Evolutionary conservation across 1,140 invertebrate species (phyloP).

Genomic region (Lineus longissimus): DNA sequence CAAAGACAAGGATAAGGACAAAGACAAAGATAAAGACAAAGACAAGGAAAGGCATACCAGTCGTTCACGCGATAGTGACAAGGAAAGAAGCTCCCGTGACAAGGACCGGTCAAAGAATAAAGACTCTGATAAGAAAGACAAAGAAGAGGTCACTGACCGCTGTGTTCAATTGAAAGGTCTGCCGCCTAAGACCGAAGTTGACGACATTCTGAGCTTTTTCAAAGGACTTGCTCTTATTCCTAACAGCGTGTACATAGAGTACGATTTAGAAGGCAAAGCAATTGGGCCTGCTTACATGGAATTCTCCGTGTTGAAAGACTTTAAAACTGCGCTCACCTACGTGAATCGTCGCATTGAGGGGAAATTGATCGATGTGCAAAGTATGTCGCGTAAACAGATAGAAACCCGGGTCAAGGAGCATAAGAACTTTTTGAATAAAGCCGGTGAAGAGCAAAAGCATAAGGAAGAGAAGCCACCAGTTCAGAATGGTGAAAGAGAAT

Average conservation of each 20-base stretch:
- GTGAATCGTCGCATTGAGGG: slow-evolving; percentile 37
- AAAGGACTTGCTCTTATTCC: slow-evolving; percentile 22
- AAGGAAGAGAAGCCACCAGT: background rate
- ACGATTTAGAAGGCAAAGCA: slow-evolving; percentile 59
- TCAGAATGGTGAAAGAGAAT: background rate
- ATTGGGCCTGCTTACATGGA: slow-evolving; percentile 67
- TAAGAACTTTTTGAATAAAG: slow-evolving; percentile 7
- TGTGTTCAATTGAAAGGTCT: slow-evolving; percentile 25
- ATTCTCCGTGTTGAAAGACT: slow-evolving; percentile 67
- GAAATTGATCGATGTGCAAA: slow-evolving; percentile 33
- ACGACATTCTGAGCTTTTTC: slow-evolving; percentile 33
- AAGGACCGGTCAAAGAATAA: too few species aligned
- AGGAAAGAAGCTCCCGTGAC: too few species aligned
- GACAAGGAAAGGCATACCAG: background rate
- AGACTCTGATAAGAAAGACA: too few species aligned
- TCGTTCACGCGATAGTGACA: too few species aligned
- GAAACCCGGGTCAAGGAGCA: slow-evolving; percentile 14
- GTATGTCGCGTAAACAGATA: slow-evolving; percentile 24
- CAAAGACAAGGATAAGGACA: background rate
- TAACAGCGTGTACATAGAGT: slow-evolving; percentile 63
- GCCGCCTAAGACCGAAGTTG: slow-evolving; percentile 22
- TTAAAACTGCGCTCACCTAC: slow-evolving; percentile 34
- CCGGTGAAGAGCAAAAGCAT: background rate
- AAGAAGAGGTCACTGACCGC: slow-evolving; percentile 1
- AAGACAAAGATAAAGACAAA: background rate